phyloP scores from a whole-genome alignment of 2,113 vertebrate species.

The Chunga burmeisteri region DNA sequence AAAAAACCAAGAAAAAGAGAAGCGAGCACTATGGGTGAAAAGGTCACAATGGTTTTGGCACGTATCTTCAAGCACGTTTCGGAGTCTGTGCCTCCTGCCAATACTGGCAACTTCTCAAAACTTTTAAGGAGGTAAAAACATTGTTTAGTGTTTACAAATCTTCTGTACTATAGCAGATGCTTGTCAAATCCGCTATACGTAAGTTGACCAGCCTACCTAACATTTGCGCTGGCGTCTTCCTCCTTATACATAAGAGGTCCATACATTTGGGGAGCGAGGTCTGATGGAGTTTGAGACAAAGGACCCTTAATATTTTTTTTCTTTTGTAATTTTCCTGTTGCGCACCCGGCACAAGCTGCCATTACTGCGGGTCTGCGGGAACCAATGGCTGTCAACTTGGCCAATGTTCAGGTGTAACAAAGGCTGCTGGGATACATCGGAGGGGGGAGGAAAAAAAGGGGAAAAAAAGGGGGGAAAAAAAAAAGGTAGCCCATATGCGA shows the following conservation, averaged over 20 bases:
- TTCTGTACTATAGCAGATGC: constrained; percentile 76
- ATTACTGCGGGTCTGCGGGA: constrained; percentile 59
- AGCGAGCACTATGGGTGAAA: constrained; percentile 66
- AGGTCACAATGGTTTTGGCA: constrained; percentile 78
- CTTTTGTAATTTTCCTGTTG: constrained; percentile 59
- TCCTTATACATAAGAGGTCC: constrained; percentile 39
- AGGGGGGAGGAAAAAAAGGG: constrained; percentile 15
- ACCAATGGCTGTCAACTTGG: constrained; percentile 72
- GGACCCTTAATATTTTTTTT: constrained; percentile 55
- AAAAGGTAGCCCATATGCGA: constrained; percentile 12
- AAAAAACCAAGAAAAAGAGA: constrained; percentile 12
- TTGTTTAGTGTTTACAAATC: constrained; percentile 81
- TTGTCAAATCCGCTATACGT: constrained; percentile 69
- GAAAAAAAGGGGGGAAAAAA: not conserved
- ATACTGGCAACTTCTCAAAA: constrained; percentile 82
- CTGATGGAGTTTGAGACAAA: constrained; percentile 65
- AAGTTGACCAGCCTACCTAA: constrained; percentile 72
- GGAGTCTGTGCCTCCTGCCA: constrained; percentile 79
- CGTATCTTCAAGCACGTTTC: constrained; percentile 72
- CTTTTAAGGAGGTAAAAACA: constrained; percentile 83
- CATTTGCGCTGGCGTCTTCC: constrained; percentile 54
- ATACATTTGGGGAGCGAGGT: constrained; percentile 36
- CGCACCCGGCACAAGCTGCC: constrained; percentile 63
- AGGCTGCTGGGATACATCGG: constrained; percentile 71
- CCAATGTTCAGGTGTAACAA: constrained; percentile 64